Evolutionary conservation across 2,797 vertebrate genomes (phyloP).

Genomic region (Coranthus polyacanthus): DNA sequence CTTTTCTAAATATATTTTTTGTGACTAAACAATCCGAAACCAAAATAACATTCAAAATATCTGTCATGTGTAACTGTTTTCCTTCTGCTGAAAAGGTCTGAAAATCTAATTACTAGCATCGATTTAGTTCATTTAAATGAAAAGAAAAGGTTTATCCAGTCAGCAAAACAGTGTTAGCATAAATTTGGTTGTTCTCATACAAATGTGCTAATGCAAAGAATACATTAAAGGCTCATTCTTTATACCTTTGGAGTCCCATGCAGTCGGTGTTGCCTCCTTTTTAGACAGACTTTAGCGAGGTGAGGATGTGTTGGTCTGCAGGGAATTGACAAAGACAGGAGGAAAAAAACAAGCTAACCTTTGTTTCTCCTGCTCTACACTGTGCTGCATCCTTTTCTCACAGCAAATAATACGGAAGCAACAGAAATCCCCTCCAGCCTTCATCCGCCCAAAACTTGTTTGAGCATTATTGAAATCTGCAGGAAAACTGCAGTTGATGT

Average conservation of each 20-base stretch:
- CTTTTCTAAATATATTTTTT: too few relatives aligned
- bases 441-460: constrained; percentile 41
- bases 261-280: constrained; percentile 2
- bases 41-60: too few relatives aligned
- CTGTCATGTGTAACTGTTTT: too few relatives aligned
- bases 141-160: too few relatives aligned
- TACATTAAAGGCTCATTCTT: not conserved
- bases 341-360: constrained; percentile 25
- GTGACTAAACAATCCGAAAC: too few relatives aligned
- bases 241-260: not conserved
- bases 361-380: constrained; percentile 27
- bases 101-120: too few relatives aligned
- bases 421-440: constrained; percentile 44
- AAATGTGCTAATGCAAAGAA: too few relatives aligned
- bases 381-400: constrained; percentile 33
- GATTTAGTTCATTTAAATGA: too few relatives aligned
- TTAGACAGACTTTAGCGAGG: constrained; percentile 31
- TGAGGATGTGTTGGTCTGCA: constrained; percentile 37
- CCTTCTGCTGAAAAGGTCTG: too few relatives aligned
- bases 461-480: constrained; percentile 38
- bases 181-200: too few relatives aligned
- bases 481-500: constrained; percentile 33
- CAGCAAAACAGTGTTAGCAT: too few relatives aligned
- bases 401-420: constrained; percentile 43
- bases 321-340: constrained; percentile 36